Base-by-base conservation (phyloP, 2,113 vertebrate species). In the Salvelinus alpinus region DNA sequence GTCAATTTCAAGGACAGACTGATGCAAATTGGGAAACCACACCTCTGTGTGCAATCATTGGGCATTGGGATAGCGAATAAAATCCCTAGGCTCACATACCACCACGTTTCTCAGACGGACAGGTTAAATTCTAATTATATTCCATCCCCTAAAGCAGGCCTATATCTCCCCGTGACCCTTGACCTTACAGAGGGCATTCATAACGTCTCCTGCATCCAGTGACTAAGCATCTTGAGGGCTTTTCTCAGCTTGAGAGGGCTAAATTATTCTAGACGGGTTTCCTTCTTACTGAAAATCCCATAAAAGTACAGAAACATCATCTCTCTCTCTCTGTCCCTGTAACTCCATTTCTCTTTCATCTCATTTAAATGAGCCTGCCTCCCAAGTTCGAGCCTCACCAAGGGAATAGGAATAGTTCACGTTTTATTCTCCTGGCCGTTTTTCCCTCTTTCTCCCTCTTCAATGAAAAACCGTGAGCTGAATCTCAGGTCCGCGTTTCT, bases 361-460 rank as follows among this genome's bases (percentile, higher is more conserved):
- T 85, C 69, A 44, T 57, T 47, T 54, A 85, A 79, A 87, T 72
- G 57, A 76, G 80, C 80, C 65, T 72, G 77, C 65, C 62, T 80
- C 78, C 59, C 18, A n/a, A 9, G n/a, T 62, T 24, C 1, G 80
- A 84, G 75, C 73, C 47, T 38, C 70, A 79, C 80, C 77, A 8
- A 77, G 82, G 86, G 85, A 90, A 85, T 80, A 78, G 76, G 75
- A 73, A 81, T 77, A 78, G 83, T 87, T 84, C 80, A 85, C 16
- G 51, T 54, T 54, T 54, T 54, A 18, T 78, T 85, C 78, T 85
- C 70, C 5, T 47, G 72, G 74, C 14, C 62, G 14, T 77, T 82
- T 82, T 88, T 14, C 25, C 77, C 70, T 73, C 78, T 51, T 73
- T 57, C 82, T 85, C 81, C 20, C 18, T 18, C 25, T n/a, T 75